These are phyloP conservation scores for Plebejus melissa DNA, from an alignment of 2,888 invertebrate species.

Conservation along the genomic window DNA sequence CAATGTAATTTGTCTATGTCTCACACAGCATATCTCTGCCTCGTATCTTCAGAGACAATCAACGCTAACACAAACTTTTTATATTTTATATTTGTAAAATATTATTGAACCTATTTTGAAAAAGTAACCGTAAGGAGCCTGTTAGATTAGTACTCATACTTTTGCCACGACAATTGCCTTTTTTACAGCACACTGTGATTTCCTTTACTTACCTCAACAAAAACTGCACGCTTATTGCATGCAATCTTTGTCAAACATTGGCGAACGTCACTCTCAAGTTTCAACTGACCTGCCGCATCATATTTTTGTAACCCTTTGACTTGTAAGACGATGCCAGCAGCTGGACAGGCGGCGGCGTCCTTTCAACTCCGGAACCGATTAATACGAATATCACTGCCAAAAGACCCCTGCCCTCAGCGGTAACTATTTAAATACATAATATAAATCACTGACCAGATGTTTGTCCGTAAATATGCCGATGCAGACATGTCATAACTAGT, in stretches of 20 bases:
- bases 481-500: conserved; percentile 40
- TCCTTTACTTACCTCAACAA: too few species aligned
- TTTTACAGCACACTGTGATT: too few species aligned
- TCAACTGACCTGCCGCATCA: background rate
- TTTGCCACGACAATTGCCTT: too few species aligned
- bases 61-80: too few species aligned
- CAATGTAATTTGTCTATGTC: too few species aligned
- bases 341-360: background rate
- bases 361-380: conserved; percentile 6
- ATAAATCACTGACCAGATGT: background rate
- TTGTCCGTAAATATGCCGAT: conserved; percentile 31
- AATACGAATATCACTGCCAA: background rate
- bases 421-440: background rate
- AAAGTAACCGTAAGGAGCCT: too few species aligned
- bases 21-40: too few species aligned
- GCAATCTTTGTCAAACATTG: background rate
- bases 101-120: too few species aligned
- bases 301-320: background rate
- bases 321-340: background rate
- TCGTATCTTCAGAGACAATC: too few species aligned
- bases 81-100: too few species aligned
- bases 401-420: background rate
- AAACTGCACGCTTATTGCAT: too few species aligned
- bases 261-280: background rate
- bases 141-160: too few species aligned